phyloP scores from a whole-genome alignment of 2,888 invertebrate species.

The Agrochola lychnidis region DNA sequence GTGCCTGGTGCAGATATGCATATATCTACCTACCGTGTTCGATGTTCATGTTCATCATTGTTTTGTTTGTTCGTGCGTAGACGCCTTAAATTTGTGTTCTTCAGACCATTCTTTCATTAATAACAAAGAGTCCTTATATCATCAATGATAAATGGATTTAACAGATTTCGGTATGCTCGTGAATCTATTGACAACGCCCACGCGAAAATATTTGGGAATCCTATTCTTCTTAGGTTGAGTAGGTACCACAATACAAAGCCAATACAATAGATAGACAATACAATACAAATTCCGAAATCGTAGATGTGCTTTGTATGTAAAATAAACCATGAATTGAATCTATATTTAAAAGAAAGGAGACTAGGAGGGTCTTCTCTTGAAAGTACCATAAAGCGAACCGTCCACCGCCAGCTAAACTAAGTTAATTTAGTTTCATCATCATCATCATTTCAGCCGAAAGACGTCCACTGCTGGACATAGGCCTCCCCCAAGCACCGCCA shows the following conservation, averaged over 20 bases:
- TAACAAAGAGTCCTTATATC: background rate
- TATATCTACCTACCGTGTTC: too few relatives aligned
- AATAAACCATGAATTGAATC: background rate
- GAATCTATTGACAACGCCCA: background rate
- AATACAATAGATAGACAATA: background rate
- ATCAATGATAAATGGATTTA: background rate
- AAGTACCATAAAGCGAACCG: too few relatives aligned
- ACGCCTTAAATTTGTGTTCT: background rate
- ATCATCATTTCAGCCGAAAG: too few relatives aligned
- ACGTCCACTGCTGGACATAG: too few relatives aligned
- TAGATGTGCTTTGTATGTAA: background rate
- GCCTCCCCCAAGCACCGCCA: too few relatives aligned
- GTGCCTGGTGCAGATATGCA: too few relatives aligned
- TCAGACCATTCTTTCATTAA: background rate
- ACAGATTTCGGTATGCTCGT: background rate
- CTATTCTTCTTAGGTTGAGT: background rate
- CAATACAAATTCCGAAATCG: background rate
- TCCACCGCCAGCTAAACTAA: too few relatives aligned
- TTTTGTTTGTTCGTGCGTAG: too few relatives aligned
- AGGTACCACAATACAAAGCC: background rate
- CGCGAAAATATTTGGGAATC: background rate
- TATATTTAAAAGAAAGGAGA: background rate
- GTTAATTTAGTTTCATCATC: too few relatives aligned
- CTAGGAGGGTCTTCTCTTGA: background rate
- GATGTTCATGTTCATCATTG: too few relatives aligned